phyloP scores from a whole-genome alignment of 1,140 invertebrate species.

The Leptonema lineaticorne region DNA sequence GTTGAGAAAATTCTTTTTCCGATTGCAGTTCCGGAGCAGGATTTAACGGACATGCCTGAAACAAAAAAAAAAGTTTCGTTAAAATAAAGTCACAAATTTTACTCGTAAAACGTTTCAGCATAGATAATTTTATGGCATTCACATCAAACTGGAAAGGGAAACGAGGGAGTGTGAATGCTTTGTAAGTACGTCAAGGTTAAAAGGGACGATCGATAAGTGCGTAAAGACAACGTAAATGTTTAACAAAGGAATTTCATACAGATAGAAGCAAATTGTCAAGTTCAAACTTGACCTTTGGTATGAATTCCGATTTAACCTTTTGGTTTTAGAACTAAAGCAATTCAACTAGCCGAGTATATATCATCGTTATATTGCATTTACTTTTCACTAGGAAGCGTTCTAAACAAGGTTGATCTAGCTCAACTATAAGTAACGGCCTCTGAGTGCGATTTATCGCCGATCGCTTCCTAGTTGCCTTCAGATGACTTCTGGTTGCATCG shows the following conservation, averaged over 20 bases:
- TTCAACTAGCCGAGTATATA: conserved; percentile 29
- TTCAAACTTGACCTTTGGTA: conserved; percentile 23
- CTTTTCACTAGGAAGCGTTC: conserved; percentile 36
- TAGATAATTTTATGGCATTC: not conserved
- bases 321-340: too few species aligned
- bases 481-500: not conserved
- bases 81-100: conserved; percentile 4
- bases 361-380: conserved; percentile 22
- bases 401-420: conserved; percentile 13
- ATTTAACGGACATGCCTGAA: conserved; percentile 92
- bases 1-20: conserved; percentile 88
- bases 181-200: not conserved
- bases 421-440: conserved; percentile 11
- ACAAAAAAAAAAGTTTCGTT: conserved; percentile 54
- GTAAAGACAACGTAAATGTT: not conserved
- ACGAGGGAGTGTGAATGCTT: not conserved
- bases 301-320: conserved; percentile 30
- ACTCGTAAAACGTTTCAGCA: not conserved
- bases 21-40: conserved; percentile 87
- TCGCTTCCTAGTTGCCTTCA: conserved; percentile 9
- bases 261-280: not conserved
- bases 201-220: not conserved
- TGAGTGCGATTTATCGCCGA: not conserved
- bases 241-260: not conserved
- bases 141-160: not conserved